These are phyloP conservation scores for Liodrosophila aerea DNA, from an alignment of 2,888 invertebrate genomes.

Conservation along the genomic window DNA sequence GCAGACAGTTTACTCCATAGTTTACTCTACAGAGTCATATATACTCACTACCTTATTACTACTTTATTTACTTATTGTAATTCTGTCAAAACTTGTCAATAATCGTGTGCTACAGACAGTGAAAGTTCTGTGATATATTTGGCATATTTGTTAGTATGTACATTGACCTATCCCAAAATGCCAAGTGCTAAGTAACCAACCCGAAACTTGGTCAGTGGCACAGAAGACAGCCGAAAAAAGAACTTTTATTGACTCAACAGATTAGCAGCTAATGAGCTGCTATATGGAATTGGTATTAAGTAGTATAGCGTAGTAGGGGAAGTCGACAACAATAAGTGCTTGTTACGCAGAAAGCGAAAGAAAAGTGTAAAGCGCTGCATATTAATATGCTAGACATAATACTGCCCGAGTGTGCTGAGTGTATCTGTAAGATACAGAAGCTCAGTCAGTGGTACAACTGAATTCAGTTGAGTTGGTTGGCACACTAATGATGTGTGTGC, in stretches of 20 bases:
- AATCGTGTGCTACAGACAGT: too few relatives aligned
- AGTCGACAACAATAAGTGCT: constrained; percentile 49
- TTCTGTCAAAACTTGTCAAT: too few relatives aligned
- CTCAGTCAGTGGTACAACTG: constrained; percentile 29
- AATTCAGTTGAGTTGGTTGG: constrained; percentile 11
- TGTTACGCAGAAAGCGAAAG: constrained; percentile 48
- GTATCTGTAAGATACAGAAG: constrained; percentile 6
- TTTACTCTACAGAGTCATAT: too few relatives aligned
- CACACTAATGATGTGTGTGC: background rate
- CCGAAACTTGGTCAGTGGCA: constrained; percentile 67
- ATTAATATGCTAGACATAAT: constrained; percentile 35
- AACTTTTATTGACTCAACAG: constrained; percentile 61
- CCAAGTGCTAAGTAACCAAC: constrained; percentile 56
- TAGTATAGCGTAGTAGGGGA: constrained; percentile 11
- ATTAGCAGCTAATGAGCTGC: constrained; percentile 63
- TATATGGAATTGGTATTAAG: constrained; percentile 9
- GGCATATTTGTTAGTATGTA: constrained; percentile 5
- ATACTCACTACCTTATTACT: too few relatives aligned
- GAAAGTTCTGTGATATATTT: constrained; percentile 4
- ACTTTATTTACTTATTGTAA: too few relatives aligned
- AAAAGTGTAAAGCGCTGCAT: constrained; percentile 54
- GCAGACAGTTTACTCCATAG: too few relatives aligned
- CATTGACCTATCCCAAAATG: constrained; percentile 72
- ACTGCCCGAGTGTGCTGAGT: background rate
- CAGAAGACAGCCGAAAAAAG: constrained; percentile 32